Conservation (phyloP, 2,888 invertebrate genomes). For the Didymodactylos carnosus region DNA sequence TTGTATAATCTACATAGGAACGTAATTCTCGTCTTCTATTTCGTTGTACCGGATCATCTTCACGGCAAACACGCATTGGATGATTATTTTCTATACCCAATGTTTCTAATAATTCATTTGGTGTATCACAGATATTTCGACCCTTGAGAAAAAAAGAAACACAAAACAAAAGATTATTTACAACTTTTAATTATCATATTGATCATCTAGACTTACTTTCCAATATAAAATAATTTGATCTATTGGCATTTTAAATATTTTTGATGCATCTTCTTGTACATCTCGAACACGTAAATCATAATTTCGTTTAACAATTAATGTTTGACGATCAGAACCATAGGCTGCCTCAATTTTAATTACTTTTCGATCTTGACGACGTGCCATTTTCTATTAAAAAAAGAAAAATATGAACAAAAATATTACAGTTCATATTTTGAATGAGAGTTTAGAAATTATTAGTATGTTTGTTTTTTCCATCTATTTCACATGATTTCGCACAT, state of each 20-base stretch:
- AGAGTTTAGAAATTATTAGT: too few species aligned
- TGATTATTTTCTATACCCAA: conserved; percentile 12
- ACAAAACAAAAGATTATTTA: neutral
- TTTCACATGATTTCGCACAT: too few species aligned
- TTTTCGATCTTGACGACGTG: conserved; percentile 14
- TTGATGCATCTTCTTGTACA: conserved; percentile 5
- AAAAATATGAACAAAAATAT: neutral
- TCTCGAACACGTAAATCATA: conserved; percentile 10
- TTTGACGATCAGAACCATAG: conserved; percentile 9
- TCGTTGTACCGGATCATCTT: neutral
- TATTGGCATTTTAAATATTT: conserved; percentile 7
- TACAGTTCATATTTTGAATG: too few species aligned
- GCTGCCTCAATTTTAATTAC: conserved; percentile 13
- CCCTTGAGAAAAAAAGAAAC: too few species aligned
- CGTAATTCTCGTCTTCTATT: neutral
- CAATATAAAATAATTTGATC: conserved; percentile 6
- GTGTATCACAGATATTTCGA: conserved; percentile 9
- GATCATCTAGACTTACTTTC: neutral
- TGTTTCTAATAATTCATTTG: neutral
- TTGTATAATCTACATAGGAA: neutral
- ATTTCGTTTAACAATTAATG: conserved; percentile 2
- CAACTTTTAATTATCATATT: neutral
- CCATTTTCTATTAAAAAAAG: conserved; percentile 11
- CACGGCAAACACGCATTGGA: conserved; percentile 9
- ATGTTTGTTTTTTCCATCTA: too few species aligned